Evolutionary conservation across 1,140 invertebrate genomes (phyloP).

Genomic region (Diplogasteroides magnus): DNA sequence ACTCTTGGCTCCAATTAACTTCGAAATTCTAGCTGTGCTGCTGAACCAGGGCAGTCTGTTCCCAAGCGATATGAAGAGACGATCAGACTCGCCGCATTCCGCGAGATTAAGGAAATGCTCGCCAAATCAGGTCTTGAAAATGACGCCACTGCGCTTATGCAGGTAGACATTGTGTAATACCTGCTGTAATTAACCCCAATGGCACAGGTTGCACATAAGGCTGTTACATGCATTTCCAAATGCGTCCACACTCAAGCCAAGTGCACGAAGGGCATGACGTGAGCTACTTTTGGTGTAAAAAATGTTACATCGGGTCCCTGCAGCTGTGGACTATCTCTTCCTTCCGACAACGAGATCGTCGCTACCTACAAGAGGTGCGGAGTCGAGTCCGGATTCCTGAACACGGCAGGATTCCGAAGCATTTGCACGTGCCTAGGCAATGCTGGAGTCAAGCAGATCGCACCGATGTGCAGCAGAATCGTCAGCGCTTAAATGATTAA

Average conservation of each 20-base stretch:
- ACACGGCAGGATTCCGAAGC: conserved; percentile 28
- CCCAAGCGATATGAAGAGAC: conserved; percentile 31
- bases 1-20: too few relatives aligned
- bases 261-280: conserved; percentile 8
- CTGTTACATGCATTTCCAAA: neutral
- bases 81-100: too few relatives aligned
- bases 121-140: conserved; percentile 20
- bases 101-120: too few relatives aligned
- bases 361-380: conserved; percentile 29
- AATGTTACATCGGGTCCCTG: neutral
- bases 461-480: too few relatives aligned
- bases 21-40: conserved; percentile 24
- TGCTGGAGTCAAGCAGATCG: too few relatives aligned
- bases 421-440: conserved; percentile 29
- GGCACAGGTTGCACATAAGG: neutral
- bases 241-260: neutral
- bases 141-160: too few relatives aligned
- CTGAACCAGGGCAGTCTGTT: conserved; percentile 18
- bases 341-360: conserved; percentile 28
- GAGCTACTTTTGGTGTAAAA: neutral
- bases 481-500: too few relatives aligned
- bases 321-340: conserved; percentile 33
- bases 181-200: neutral
- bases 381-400: conserved; percentile 31
- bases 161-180: neutral